A percentile compares a stretch with the other conserved stretches of the same genome.
phyloP scores from a whole-genome alignment of 2,113 vertebrate genomes.

The Rhynchomys soricoides region DNA sequence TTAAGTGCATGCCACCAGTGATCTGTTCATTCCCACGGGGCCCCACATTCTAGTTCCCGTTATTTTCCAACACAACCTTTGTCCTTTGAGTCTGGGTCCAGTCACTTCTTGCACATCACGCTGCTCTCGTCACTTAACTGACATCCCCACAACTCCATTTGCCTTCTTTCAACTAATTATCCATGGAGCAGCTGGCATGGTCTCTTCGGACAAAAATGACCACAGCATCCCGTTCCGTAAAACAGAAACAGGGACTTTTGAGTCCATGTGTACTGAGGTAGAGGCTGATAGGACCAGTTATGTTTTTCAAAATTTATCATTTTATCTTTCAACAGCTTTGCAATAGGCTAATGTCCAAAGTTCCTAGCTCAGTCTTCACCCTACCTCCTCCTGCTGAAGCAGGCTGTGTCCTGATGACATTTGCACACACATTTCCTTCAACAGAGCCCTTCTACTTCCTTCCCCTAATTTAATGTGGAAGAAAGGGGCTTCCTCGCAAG shows the following conservation, averaged over 20 bases:
- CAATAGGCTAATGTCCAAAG: neutral
- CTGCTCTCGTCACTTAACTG: neutral
- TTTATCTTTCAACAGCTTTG: neutral
- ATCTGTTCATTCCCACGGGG: too few relatives aligned
- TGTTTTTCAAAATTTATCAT: neutral
- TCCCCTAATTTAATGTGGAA: neutral
- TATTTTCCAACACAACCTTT: neutral
- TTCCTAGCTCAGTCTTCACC: neutral
- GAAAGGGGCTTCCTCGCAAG: neutral
- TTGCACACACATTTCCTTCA: neutral
- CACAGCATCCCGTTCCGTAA: neutral
- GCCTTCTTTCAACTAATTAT: neutral
- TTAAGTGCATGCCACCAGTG: neutral
- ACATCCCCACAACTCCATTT: neutral
- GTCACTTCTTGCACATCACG: neutral
- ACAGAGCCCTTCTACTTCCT: neutral
- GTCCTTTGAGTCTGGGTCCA: neutral
- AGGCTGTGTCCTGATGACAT: neutral
- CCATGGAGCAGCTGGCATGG: neutral
- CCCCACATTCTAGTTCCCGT: neutral
- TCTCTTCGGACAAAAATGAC: neutral
- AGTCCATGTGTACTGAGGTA: neutral
- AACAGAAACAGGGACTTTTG: slow-evolving; percentile 5
- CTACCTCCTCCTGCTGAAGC: neutral
- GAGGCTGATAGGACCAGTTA: neutral